These are phyloP conservation scores for Corythornis madagascariensis DNA, from an alignment of 2,113 vertebrate species.

Conservation along the genomic window DNA sequence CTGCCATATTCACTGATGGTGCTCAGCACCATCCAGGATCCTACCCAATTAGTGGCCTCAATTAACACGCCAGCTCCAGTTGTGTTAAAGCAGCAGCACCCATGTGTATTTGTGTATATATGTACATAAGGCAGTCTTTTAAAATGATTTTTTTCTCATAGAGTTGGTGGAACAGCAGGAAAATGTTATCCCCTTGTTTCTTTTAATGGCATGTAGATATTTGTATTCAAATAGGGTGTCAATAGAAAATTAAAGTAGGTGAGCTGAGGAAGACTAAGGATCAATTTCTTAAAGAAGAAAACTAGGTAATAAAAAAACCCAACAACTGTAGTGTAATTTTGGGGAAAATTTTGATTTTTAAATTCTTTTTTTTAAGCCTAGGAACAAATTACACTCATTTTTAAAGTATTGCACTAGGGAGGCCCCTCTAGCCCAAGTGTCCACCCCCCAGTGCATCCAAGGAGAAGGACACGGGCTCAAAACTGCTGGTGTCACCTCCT, in stretches of 20 bases:
- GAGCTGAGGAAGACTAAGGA: not conserved
- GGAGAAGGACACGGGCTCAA: slow-evolving; percentile 59
- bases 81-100: not conserved
- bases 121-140: not conserved
- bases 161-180: not conserved
- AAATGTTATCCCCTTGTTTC: not conserved
- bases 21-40: not conserved
- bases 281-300: not conserved
- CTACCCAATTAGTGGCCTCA: not conserved
- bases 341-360: not conserved
- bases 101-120: not conserved
- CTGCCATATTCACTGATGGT: not conserved
- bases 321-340: not conserved
- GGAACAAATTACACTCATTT: not conserved
- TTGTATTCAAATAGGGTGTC: not conserved
- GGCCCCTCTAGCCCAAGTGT: slow-evolving; percentile 42
- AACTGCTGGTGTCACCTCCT: slow-evolving; percentile 48
- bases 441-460: not conserved
- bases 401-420: slow-evolving; percentile 15
- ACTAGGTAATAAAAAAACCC: not conserved
- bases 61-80: not conserved
- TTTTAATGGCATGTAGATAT: not conserved
- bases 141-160: not conserved
- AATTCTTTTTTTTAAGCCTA: not conserved
- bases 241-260: not conserved